Conservation (phyloP, 2,888 invertebrate species). For the Nemotelus nigrinus region DNA sequence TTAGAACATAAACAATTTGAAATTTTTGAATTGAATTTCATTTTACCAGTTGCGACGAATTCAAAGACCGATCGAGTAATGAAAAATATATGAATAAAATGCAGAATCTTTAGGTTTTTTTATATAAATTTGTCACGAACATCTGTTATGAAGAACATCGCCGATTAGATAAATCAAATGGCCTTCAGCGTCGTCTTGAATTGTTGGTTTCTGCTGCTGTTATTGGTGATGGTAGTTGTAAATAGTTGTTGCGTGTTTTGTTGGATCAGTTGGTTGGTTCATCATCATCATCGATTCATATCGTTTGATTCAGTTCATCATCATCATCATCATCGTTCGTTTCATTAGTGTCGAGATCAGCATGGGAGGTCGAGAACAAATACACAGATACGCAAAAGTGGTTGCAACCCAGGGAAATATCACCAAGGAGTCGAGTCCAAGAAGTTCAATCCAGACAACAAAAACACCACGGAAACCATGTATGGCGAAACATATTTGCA, state of each 20-base stretch:
- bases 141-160: conserved; percentile 99
- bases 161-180: conserved; percentile 99
- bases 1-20: neutral
- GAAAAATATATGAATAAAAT: conserved; percentile 49
- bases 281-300: conserved; percentile 43
- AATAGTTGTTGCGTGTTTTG: conserved; percentile 40
- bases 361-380: neutral
- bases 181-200: conserved; percentile 99
- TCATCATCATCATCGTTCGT: conserved; percentile 3
- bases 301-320: no score
- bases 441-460: conserved; percentile 33
- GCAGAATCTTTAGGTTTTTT: conserved; percentile 19
- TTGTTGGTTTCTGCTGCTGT: conserved; percentile 75
- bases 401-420: conserved; percentile 4
- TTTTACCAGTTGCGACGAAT: neutral
- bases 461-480: conserved; percentile 14
- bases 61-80: conserved; percentile 16
- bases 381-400: conserved; percentile 10
- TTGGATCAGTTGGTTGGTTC: conserved; percentile 19
- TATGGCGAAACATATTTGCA: conserved; percentile 27
- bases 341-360: neutral
- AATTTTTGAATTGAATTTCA: neutral
- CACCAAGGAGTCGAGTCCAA: conserved; percentile 12
- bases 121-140: conserved; percentile 84
- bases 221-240: conserved; percentile 48